Percentiles rank a stretch among this genome's conserved stretches.
Evolutionary conservation across 2,797 vertebrate genomes (phyloP).

Genomic region (Pithecia hirsuta): DNA sequence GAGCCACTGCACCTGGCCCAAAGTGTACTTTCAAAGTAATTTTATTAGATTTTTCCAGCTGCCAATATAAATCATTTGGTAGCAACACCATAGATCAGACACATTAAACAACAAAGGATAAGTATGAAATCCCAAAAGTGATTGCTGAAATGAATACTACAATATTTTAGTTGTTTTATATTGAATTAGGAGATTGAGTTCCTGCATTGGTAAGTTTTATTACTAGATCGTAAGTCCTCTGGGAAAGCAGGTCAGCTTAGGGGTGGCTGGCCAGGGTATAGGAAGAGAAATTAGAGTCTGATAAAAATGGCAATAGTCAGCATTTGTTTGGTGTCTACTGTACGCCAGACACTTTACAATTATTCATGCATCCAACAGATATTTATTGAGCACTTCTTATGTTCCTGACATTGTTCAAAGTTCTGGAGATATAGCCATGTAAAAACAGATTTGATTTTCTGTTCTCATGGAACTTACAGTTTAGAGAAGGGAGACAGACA

Average conservation of each 20-base stretch:
- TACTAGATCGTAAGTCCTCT: not conserved
- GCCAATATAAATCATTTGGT: not conserved
- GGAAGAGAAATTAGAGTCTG: not conserved
- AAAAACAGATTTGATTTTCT: not conserved
- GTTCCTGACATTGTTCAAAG: not conserved
- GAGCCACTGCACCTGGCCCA: not conserved
- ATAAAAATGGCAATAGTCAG: not conserved
- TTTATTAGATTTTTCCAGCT: not conserved
- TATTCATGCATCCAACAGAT: not conserved
- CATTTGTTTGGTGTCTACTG: not conserved
- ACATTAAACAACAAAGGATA: not conserved
- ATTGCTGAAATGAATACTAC: not conserved
- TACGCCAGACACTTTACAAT: not conserved
- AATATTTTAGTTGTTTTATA: not conserved
- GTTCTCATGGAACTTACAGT: not conserved
- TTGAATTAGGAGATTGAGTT: not conserved
- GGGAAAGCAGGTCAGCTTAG: not conserved
- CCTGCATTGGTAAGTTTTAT: not conserved
- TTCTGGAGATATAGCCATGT: not conserved
- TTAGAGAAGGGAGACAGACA: not conserved
- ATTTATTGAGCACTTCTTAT: not conserved
- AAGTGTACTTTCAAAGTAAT: not conserved
- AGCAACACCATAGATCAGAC: not conserved
- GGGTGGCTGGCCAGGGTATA: not conserved
- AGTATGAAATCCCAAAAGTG: not conserved